Evolutionary conservation across 2,113 vertebrate species (phyloP).

Genomic region (Oncorhynchus masou): DNA sequence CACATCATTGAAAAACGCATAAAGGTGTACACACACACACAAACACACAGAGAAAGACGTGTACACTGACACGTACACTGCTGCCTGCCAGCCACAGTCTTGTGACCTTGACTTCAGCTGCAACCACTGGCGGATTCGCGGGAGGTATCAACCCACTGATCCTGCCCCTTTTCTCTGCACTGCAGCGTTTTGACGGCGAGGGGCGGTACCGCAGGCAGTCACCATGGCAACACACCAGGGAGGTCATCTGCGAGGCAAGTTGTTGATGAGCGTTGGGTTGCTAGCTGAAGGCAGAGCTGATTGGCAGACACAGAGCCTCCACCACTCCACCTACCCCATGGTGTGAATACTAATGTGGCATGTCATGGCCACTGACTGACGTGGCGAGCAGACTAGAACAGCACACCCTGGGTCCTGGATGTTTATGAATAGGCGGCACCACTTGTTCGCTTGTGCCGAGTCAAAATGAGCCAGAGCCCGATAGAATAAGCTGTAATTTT

Average conservation of each 20-base stretch:
- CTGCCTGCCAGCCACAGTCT: not conserved
- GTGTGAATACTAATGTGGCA: not conserved
- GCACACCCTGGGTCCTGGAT: not conserved
- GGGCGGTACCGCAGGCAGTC: constrained; percentile 37
- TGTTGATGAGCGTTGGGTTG: constrained; percentile 26
- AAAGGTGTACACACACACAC: too few species aligned
- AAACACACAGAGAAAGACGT: too few species aligned
- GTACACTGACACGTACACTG: not conserved
- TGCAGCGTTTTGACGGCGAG: constrained; percentile 30
- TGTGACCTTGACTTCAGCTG: constrained; percentile 55
- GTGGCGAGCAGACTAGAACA: not conserved
- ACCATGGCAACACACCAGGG: constrained; percentile 56
- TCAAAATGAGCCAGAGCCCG: not conserved
- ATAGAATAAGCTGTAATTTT: constrained; percentile 1
- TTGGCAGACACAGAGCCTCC: constrained; percentile 32
- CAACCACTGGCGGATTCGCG: constrained; percentile 13
- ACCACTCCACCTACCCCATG: constrained; percentile 8
- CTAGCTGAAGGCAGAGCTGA: not conserved
- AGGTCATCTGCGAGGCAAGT: constrained; percentile 35
- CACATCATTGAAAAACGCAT: not conserved
- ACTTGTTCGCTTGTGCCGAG: not conserved
- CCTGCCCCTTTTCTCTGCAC: constrained; percentile 35
- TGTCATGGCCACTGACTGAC: not conserved
- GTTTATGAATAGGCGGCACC: not conserved
- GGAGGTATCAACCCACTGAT: constrained; percentile 36